These are phyloP conservation scores for Cerceris rybyensis DNA, from an alignment of 2,888 invertebrate genomes.

Conservation along the genomic window DNA sequence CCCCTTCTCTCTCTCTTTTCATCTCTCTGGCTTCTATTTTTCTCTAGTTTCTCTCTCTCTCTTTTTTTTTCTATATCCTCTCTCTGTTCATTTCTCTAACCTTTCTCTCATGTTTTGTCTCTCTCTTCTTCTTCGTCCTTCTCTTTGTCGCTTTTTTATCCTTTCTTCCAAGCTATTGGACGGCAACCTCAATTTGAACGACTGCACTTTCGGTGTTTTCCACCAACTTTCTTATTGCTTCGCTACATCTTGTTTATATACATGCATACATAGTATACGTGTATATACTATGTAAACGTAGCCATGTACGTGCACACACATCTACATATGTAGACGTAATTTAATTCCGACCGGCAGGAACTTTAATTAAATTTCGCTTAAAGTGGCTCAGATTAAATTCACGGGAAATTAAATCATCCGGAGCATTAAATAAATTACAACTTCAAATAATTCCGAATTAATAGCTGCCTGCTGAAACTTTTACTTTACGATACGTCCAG, in stretches of 20 bases:
- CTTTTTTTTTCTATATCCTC: too few species aligned
- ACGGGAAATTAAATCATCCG: constrained; percentile 51
- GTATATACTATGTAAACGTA: too few species aligned
- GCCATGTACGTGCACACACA: not conserved
- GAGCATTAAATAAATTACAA: constrained; percentile 47
- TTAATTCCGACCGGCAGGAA: not conserved
- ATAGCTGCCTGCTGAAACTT: constrained; percentile 27
- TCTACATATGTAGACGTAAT: not conserved
- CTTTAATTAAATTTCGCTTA: constrained; percentile 52
- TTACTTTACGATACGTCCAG: too few species aligned
- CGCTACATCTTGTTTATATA: not conserved
- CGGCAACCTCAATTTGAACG: too few species aligned
- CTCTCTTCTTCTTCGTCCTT: not conserved
- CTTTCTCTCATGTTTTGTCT: not conserved
- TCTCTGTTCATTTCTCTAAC: too few species aligned
- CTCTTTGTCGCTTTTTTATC: not conserved
- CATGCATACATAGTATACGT: too few species aligned
- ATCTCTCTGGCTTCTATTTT: not conserved
- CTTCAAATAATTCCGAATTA: constrained; percentile 21
- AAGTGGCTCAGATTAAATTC: constrained; percentile 44
- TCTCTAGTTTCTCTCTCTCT: too few species aligned
- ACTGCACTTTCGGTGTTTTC: not conserved
- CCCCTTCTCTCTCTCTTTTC: not conserved
- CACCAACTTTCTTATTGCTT: not conserved
- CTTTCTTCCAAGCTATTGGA: too few species aligned